Evolutionary conservation across 2,888 invertebrate genomes (phyloP), one percentile per base, ranked within the genome.

Genomic region (Orthosia gothica): DNA sequence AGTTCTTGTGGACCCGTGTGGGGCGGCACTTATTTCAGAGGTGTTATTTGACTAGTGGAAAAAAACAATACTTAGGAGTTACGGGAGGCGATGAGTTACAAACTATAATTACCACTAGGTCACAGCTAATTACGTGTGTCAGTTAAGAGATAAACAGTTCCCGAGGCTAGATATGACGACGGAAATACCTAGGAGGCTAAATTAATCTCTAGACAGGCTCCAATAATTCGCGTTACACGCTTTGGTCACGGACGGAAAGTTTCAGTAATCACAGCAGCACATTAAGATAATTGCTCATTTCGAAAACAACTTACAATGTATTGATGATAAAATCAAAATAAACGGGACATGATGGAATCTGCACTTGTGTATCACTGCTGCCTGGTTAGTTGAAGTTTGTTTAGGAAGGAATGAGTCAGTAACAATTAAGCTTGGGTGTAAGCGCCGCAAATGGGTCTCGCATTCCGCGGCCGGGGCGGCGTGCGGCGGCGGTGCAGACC

Each of bases 401-500:
- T 91, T 90, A 89, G 85, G 92, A 91, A 92, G 85, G 92, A 91
- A 92, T 95, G 95, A 95, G 93, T 95, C 94, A 94, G 89, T 91
- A 88, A 79, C 84, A 87, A 91, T 90, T 91, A 91, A 91, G 88
- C 87, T 89, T 89, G 89, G 89, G 89, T 89, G 91, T 91, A 88
- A 89, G 87, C 89, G 89, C 91, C 92, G 91, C 94, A 95, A 96
- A 94, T 95, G 93, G 95, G 96, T 91, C 95, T 95, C 93, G 94
- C 96, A 96, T 96, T 95, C 96, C 96, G 89, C 89, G 87, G 92
- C 90, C 89, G 89, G 81, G 80, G 88, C 88, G 89, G 87, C 83
- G 68, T 23, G 78, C 47, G 67, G 66, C 49, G 58, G 74, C 73
- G 62, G 91, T 89, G 90, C 89, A 86, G 91, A 89, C 89, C 91